Conservation (phyloP, 2,797 vertebrate species). For the Diceros bicornis region DNA sequence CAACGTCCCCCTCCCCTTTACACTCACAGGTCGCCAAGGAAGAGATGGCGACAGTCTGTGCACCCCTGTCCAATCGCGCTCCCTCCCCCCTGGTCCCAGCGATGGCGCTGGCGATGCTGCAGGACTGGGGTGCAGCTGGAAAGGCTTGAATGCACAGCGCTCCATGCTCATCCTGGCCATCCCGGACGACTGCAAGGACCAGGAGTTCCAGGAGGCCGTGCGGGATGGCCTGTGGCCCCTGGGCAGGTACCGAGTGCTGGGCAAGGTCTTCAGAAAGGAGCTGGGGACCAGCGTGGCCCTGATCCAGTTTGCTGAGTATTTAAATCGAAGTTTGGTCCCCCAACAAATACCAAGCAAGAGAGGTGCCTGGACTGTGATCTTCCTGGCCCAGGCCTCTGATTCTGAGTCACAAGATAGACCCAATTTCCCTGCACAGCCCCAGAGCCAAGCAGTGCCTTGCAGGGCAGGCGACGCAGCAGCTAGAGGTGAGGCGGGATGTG, state of each 20-base stretch:
- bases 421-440: neutral
- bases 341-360: conserved; percentile 31
- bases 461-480: neutral
- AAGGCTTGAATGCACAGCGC: neutral
- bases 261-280: conserved; percentile 57
- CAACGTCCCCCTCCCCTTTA: neutral
- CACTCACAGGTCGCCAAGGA: neutral
- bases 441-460: neutral
- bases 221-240: neutral
- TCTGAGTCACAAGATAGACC: neutral
- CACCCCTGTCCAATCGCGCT: neutral
- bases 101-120: neutral
- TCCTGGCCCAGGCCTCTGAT: conserved; percentile 14
- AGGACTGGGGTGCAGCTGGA: conserved; percentile 56
- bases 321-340: conserved; percentile 56
- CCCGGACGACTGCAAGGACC: conserved; percentile 6
- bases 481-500: neutral
- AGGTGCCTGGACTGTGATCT: conserved; percentile 49
- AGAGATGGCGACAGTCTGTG: neutral
- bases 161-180: conserved; percentile 74
- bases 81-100: neutral
- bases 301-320: conserved; percentile 28
- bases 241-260: conserved; percentile 69
- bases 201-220: conserved; percentile 43
- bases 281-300: conserved; percentile 17